Base-by-base conservation (phyloP, 2,113 vertebrate genomes). In the Hylia prasina region DNA sequence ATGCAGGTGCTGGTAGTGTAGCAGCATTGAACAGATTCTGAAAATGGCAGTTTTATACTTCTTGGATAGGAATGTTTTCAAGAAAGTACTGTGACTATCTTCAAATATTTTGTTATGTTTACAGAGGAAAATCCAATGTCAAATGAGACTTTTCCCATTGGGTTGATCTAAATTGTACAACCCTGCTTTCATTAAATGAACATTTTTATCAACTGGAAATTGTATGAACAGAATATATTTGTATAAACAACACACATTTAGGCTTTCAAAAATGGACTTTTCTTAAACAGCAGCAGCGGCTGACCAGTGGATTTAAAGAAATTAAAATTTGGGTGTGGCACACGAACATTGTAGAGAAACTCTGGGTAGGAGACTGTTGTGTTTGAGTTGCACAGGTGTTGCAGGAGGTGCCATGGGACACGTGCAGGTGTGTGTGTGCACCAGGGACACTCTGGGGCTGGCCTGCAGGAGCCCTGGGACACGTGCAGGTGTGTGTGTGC, bases 311-410 rank as follows among this genome's bases (percentile, higher is more conserved):
- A 27, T 83, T 83, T 64, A n/a, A 83, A 65, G 15, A 27, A 70
- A 22, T 37, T 16, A 42, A 53, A 22, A 33, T 83, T 18, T 27
- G 35, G 54, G 23, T 23, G 4, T 12, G 40, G 25, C 42, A 22
- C 3, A 0, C 11, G 28, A 33, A 50, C 0, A 0, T 27, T 15
- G 16, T 73, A 7, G 39, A 16, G 64, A 42, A n/a, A 2, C 33
- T 53, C 40, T 82, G 0, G 0, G 1, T 27, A 2, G 0, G 18
- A 50, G 42, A 7, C 11, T 22, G 27, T 20, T 82, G 40, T 35
- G 31, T 75, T 31, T 58, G 35, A 24, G 12, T 31, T 45, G 31
- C 0, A 1, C 20, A 3, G 15, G 4, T 64, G 37, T 5, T 7
- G 31, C 27, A 45, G 44, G 58, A 6, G 37, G 51, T 63, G 31